These are phyloP conservation scores for Drosophila kikkawai DNA, from an alignment of 1,140 invertebrate species.

Conservation along the genomic window DNA sequence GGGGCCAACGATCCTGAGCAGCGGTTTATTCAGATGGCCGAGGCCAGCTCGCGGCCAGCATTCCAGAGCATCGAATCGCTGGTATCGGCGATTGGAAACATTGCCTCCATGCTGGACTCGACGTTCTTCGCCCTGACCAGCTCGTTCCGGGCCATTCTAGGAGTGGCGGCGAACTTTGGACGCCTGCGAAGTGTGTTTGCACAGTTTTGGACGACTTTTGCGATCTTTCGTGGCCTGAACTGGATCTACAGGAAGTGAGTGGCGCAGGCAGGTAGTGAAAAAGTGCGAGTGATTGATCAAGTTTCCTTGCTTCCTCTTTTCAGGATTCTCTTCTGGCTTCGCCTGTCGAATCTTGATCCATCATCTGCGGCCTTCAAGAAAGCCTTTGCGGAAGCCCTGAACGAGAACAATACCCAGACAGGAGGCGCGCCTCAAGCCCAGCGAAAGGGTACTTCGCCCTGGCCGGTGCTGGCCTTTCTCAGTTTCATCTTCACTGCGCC, in stretches of 20 bases:
- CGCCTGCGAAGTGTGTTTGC: conserved; percentile 92
- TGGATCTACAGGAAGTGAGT: conserved; percentile 91
- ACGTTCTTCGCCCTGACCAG: conserved; percentile 97
- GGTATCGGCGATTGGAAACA: conserved; percentile 95
- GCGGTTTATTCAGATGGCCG: conserved; percentile 93
- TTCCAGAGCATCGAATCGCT: conserved; percentile 98
- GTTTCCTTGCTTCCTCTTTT: background rate
- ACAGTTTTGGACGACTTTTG: conserved; percentile 93
- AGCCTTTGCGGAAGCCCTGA: conserved; percentile 86
- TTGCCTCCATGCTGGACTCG: conserved; percentile 98
- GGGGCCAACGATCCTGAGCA: conserved; percentile 80
- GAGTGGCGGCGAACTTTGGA: conserved; percentile 97
- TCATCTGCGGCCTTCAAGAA: conserved; percentile 87
- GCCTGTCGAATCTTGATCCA: conserved; percentile 78
- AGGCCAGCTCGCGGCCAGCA: conserved; percentile 95
- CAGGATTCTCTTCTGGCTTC: conserved; percentile 77
- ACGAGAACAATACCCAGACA: conserved; percentile 63
- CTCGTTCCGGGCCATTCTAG: conserved; percentile 97
- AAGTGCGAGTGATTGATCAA: background rate
- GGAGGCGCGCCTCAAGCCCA: conserved; percentile 47
- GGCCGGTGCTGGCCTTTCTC: conserved; percentile 93
- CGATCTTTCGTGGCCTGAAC: conserved; percentile 91
- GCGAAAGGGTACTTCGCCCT: conserved; percentile 85
- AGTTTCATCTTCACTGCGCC: conserved; percentile 95
- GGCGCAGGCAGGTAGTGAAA: background rate